Conservation (phyloP, 1,140 invertebrate genomes). For the Drosophila neocordata region DNA sequence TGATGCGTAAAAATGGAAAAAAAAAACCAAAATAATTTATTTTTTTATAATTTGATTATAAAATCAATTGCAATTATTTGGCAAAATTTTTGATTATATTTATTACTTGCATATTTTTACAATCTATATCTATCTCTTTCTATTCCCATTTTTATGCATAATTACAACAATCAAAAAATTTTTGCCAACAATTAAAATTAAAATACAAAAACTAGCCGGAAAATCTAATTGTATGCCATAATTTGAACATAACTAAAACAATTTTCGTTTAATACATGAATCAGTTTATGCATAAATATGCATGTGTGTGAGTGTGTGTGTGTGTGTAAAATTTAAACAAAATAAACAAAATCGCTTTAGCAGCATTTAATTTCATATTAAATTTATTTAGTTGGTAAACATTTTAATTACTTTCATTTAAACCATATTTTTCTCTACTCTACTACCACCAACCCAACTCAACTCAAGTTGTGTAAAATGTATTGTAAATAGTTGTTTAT, state of each 20-base stretch:
- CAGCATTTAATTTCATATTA: constrained; percentile 18
- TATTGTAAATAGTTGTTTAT: constrained; percentile 18
- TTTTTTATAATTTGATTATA: constrained; percentile 14
- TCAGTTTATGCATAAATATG: not conserved
- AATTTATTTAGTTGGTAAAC: constrained; percentile 43
- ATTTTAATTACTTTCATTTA: constrained; percentile 45
- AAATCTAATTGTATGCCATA: constrained; percentile 6
- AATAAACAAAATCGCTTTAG: constrained; percentile 19
- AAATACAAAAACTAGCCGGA: not conserved
- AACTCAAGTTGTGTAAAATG: not conserved
- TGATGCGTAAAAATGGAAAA: constrained; percentile 17
- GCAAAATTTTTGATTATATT: constrained; percentile 7
- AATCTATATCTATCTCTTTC: not conserved
- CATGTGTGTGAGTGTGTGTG: not conserved
- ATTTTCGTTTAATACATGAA: not conserved
- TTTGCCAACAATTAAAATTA: not conserved
- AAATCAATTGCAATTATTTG: constrained; percentile 15
- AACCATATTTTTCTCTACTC: not conserved
- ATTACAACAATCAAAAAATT: constrained; percentile 7
- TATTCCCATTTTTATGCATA: not conserved
- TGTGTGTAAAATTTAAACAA: constrained; percentile 5
- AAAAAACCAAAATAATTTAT: no score
- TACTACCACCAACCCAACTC: not conserved
- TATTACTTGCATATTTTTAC: constrained; percentile 14
- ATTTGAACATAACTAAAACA: not conserved